Base-by-base conservation (phyloP, 2,888 invertebrate genomes). In the Ectemnius continuus region DNA sequence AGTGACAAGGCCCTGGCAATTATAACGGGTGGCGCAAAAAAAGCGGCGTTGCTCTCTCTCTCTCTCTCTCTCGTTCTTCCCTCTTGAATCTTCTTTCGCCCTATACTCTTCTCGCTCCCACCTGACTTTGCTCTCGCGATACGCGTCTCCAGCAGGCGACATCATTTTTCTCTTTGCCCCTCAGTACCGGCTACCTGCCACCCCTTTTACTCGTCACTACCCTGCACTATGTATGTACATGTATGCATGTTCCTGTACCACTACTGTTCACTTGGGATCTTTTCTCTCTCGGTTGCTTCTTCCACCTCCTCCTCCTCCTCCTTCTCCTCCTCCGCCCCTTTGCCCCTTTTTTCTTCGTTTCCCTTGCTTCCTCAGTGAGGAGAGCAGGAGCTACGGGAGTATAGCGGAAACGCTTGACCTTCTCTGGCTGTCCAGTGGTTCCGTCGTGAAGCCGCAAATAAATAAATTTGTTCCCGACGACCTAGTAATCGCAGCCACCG, bases 1-100 rank as follows among this genome's bases (percentile, higher is more conserved):
- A 81, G 78, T 84, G 82, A 86, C 82, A 78, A 85, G 79, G 77
- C 82, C 76, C 74, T 72, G 67, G 82, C 82, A 86, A 86, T 86
- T 86, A 85, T 86, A 86, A 85, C 86, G 84, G 84, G 81, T 84
- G 83, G 70, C 74, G 70, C 75, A 81, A 81, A 84, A 86, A 81
- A 84, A 78, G 63, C 76, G 82, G 79, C 83, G 76, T 75, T 79
- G 72, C 23, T 61, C 47, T 52, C 52, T 52, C n/a, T 52, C 5
- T 52, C 16, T 47, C 47, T 47, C 47, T 14, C 47, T 23, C 64
- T 57, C 59, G 48, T 60, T 46, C 52, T 8, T 61, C 26, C 58
- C 18, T 52, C 59, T 26, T 56, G 23, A 63, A 72, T 67, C 59
- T 67, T 67, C 59, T 67, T 62, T 74, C 71, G 66, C 61, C 76